Evolutionary conservation across 2,888 invertebrate species (phyloP), one percentile per base, ranked within the genome.

Genomic region (Drosophila anomalipes): DNA sequence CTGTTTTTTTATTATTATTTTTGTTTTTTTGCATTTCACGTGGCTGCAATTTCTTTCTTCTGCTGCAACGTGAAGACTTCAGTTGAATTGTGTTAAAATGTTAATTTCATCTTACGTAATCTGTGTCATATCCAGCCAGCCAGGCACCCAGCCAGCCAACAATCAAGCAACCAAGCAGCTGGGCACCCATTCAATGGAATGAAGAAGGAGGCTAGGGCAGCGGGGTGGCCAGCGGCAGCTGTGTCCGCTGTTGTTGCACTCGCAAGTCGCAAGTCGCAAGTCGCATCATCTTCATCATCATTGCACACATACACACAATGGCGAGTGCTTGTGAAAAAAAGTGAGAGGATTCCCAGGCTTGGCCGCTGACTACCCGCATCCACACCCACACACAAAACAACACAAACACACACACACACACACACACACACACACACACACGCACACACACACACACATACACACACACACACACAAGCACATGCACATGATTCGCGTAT

Each of bases 291-390:
- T 89, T 83, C 89, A 86, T 86, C 89, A 89, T 85, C 85, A 58
- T 61, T 67, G 58, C 68, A 66, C 39, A 59, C 70, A 66, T 58
- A 62, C 47, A 65, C 56, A 63, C 69, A 73, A 86, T 84, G 72
- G 76, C 66, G 63, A 69, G 74, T 77, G 79, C 68, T 76, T 86
- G 87, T 69, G 82, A 86, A 87, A 86, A 77, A 92, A 92, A 92
- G 92, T 91, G 92, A 92, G 92, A 92, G 92, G 92, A 92, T 91
- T 92, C 92, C 92, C 92, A 92, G 91, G 83, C 86, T 70, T 81
- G 76, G 72, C 66, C 61, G 65, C 53, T 49, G 74, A 62, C 68
- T 72, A 56, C 70, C 65, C 67, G 47, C 69, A 75, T 64, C 56
- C 82, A 75, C 86, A 65, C 71, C 70, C 79, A 77, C 84, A 71